Base-by-base conservation (phyloP, 2,888 invertebrate species). In the Aplocera efformata region DNA sequence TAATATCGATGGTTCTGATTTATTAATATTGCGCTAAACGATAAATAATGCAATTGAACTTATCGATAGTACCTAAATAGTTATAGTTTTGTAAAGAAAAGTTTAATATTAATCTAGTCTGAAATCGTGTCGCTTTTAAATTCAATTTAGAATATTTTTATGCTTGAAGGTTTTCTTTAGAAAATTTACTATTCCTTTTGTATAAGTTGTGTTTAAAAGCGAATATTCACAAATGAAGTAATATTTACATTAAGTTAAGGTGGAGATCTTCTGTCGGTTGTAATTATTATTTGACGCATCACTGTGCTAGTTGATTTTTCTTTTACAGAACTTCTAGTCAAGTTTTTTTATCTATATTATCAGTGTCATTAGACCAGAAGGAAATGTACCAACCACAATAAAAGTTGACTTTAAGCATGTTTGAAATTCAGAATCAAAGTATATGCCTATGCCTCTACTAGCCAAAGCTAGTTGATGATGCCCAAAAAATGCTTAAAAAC, bases 21-120 rank as follows among this genome's bases (percentile, higher is more conserved):
- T 20, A 6, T 21, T 9, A 22, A 21, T 27, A 7, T 42, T 25
- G 30, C 22, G 30, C 27, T 38, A 11, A 32, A n/a, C 6, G 25
- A 33, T 32, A 37, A 35, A 31, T 11, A 21, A 29, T 20, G 10
- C 8, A 8, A 45, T 51, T 31, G 23, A 49, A 47, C 48, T 62
- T 56, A 57, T 56, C 32, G 41, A 53, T 61, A 49, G 56, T 48
- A 53, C 33, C 46, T 48, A 37, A 46, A 40, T 46, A 45, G 31
- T 37, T 36, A 61, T 65, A 53, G 62, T 69, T 71, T 73, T 65
- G 69, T 78, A 75, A 73, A 63, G 55, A 55, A 68, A 67, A 66
- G 13, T 40, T 30, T 45, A 65, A 66, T 58, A 68, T 69, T 67
- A 77, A 73, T 85, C 85, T 85, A 85, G 85, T 85, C 85, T 80